phyloP scores from a whole-genome alignment of 2,113 vertebrate species.

The Triplophysa dalaica region DNA sequence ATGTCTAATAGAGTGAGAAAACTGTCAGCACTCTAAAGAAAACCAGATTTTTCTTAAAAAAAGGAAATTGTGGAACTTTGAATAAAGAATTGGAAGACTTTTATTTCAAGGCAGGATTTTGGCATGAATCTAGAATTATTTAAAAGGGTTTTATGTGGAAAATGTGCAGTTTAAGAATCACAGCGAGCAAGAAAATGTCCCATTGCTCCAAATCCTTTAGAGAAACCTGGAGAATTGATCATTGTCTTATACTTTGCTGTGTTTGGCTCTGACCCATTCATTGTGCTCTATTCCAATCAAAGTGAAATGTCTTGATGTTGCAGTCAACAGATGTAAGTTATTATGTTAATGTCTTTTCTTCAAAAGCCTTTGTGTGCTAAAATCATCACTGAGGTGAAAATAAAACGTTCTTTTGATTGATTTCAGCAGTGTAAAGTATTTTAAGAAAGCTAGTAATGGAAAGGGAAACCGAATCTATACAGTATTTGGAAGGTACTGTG shows the following conservation, averaged over 20 bases:
- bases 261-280: slow-evolving; percentile 22
- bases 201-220: slow-evolving; percentile 39
- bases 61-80: not conserved
- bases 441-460: not conserved
- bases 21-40: slow-evolving; percentile 30
- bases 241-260: slow-evolving; percentile 16
- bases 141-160: slow-evolving; percentile 49
- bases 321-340: not conserved
- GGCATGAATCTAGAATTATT: slow-evolving; percentile 39
- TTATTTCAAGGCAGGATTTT: slow-evolving; percentile 28
- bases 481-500: not conserved
- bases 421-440: not conserved
- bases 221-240: slow-evolving; percentile 58
- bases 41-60: not conserved
- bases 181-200: slow-evolving; percentile 50
- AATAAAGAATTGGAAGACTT: not conserved
- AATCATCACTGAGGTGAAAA: not conserved
- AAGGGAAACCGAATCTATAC: not conserved
- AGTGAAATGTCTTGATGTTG: not conserved
- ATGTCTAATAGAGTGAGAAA: slow-evolving; percentile 29
- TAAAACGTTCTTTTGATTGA: not conserved
- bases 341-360: slow-evolving; percentile 2
- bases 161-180: slow-evolving; percentile 47
- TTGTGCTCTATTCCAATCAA: slow-evolving; percentile 12
- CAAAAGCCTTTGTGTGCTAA: slow-evolving; percentile 1